phyloP scores from a whole-genome alignment of 2,113 vertebrate species.

The Aleadryas rufinucha region DNA sequence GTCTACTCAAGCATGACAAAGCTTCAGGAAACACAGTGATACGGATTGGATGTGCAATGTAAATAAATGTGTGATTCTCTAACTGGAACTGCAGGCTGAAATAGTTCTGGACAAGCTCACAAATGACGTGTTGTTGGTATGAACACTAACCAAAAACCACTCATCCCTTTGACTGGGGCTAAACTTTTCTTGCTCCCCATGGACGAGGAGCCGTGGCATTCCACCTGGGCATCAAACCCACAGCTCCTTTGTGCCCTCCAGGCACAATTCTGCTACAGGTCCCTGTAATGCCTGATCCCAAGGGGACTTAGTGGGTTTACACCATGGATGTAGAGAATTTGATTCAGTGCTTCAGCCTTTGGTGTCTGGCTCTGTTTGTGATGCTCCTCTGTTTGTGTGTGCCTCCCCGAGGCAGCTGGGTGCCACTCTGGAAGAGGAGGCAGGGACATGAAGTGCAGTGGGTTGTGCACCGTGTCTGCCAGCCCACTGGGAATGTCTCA shows the following conservation, averaged over 20 bases:
- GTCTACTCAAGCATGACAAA: conserved; percentile 33
- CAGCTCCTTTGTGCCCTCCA: not conserved
- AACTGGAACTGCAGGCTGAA: not conserved
- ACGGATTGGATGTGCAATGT: not conserved
- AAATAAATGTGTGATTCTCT: not conserved
- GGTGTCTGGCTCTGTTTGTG: not conserved
- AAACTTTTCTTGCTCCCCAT: not conserved
- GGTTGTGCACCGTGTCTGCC: not conserved
- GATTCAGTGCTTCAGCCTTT: not conserved
- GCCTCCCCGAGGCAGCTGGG: accelerated
- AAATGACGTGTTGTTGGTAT: not conserved
- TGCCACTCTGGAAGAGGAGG: not conserved
- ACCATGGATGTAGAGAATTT: not conserved
- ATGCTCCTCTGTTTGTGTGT: not conserved
- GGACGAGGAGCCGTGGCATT: not conserved
- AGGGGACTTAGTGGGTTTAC: not conserved
- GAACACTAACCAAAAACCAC: not conserved
- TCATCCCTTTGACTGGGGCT: not conserved
- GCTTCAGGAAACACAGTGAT: conserved; percentile 13
- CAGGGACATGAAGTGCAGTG: accelerated
- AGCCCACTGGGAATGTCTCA: not conserved
- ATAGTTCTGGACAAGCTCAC: not conserved
- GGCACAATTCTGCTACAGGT: not conserved
- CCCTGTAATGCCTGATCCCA: not conserved
- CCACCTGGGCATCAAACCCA: not conserved